Conservation (phyloP, 2,888 invertebrate species). For the Stramonita haemastoma region DNA sequence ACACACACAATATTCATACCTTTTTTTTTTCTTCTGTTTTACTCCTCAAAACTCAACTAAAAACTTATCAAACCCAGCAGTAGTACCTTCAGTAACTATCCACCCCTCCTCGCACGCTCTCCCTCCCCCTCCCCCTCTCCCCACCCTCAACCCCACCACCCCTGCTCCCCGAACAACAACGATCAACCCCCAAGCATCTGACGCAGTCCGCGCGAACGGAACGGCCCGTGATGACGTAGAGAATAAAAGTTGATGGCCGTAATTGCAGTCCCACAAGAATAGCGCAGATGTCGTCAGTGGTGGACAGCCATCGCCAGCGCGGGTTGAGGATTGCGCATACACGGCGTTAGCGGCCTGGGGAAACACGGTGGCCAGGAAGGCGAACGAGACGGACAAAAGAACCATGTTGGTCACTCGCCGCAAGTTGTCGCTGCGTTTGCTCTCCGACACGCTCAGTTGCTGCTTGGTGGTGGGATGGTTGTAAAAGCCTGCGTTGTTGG, state of each 20-base stretch:
- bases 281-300: slow-evolving; percentile 40
- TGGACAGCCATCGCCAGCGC: slow-evolving; percentile 29
- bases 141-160: not conserved
- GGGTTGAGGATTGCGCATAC: slow-evolving; percentile 39
- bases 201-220: slow-evolving; percentile 20
- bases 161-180: not conserved
- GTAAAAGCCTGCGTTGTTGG: too few species aligned
- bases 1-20: not conserved
- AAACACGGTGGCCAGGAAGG: slow-evolving; percentile 41
- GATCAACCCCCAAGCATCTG: not conserved
- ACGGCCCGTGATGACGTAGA: slow-evolving; percentile 42
- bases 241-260: slow-evolving; percentile 41
- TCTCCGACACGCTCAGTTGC: slow-evolving; percentile 10
- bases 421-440: slow-evolving; percentile 26
- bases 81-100: not conserved
- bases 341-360: slow-evolving; percentile 42
- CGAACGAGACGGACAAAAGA: slow-evolving; percentile 38
- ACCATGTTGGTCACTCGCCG: slow-evolving; percentile 45
- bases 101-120: not conserved
- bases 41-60: not conserved
- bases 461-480: not conserved
- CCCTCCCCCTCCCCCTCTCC: too few species aligned
- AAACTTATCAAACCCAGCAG: not conserved
- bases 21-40: not conserved
- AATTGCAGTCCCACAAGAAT: slow-evolving; percentile 38